Conservation (phyloP, 2,797 vertebrate species). For the Liparis tanakae region DNA sequence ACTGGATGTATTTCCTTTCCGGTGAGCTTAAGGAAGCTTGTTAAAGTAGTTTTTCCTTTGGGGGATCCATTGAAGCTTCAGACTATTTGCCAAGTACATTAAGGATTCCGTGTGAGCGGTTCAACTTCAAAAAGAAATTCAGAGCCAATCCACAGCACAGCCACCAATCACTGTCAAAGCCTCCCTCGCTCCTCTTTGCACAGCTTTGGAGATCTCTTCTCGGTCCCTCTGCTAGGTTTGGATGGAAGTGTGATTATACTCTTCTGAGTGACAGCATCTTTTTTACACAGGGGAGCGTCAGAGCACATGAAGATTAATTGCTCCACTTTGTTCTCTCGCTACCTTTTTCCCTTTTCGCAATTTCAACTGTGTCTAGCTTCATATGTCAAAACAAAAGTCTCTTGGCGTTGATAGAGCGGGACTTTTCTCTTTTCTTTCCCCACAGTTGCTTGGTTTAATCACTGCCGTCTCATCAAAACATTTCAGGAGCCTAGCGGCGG, state of each 20-base stretch:
- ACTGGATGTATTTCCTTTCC: slow-evolving; percentile 23
- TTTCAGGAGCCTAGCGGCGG: slow-evolving; percentile 3
- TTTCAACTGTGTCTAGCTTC: slow-evolving; percentile 31
- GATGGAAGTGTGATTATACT: slow-evolving; percentile 56
- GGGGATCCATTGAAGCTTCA: slow-evolving; percentile 50
- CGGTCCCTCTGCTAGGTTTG: slow-evolving; percentile 41
- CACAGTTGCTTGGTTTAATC: slow-evolving; percentile 22
- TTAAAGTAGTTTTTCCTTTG: slow-evolving; percentile 49
- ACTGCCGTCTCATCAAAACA: slow-evolving; percentile 33
- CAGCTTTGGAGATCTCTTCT: slow-evolving; percentile 49
- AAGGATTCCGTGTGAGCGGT: slow-evolving; percentile 70
- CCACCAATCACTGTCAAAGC: slow-evolving; percentile 64
- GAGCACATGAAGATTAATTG: slow-evolving; percentile 53
- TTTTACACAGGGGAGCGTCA: slow-evolving; percentile 27
- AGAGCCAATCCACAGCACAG: slow-evolving; percentile 51
- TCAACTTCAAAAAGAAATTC: slow-evolving; percentile 68
- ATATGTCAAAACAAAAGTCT: slow-evolving; percentile 26
- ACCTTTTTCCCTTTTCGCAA: slow-evolving; percentile 29
- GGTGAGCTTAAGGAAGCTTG: slow-evolving; percentile 27
- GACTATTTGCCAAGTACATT: slow-evolving; percentile 68
- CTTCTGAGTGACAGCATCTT: slow-evolving; percentile 49
- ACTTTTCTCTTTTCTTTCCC: slow-evolving; percentile 10
- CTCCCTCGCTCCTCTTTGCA: slow-evolving; percentile 33
- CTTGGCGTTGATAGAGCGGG: neutral
- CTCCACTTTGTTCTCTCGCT: slow-evolving; percentile 30